Evolutionary conservation across 2,888 invertebrate genomes (phyloP).

Genomic region (Seira musarum): DNA sequence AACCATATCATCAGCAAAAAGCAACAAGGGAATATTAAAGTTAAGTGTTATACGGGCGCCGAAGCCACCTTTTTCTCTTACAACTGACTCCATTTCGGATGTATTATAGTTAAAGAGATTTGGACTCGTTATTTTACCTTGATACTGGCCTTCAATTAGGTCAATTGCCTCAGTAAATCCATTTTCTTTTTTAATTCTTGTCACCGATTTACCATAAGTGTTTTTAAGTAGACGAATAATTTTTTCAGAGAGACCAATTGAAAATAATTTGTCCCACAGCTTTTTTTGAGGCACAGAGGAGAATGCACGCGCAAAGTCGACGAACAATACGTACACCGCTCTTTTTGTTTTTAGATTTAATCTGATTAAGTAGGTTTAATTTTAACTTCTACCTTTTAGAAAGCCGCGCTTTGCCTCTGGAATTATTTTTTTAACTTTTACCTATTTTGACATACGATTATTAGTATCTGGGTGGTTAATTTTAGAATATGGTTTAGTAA

Average conservation of each 20-base stretch:
- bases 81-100: constrained; percentile 29
- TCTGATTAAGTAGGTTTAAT: constrained; percentile 42
- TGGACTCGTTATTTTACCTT: constrained; percentile 50
- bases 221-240: constrained; percentile 38
- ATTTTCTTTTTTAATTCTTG: constrained; percentile 8
- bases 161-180: constrained; percentile 19
- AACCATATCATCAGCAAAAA: constrained; percentile 53
- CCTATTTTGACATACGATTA: constrained; percentile 36
- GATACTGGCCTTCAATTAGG: constrained; percentile 45
- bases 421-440: constrained; percentile 22
- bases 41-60: constrained; percentile 12
- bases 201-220: constrained; percentile 29
- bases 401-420: constrained; percentile 57
- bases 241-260: constrained; percentile 46
- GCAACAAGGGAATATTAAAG: constrained; percentile 24
- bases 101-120: constrained; percentile 53
- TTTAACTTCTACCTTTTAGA: constrained; percentile 41
- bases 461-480: constrained; percentile 55
- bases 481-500: constrained; percentile 42
- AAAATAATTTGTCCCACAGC: constrained; percentile 44
- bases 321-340: constrained; percentile 44
- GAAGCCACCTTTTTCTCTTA: background rate
- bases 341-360: constrained; percentile 8
- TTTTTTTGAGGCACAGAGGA: constrained; percentile 33
- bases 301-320: constrained; percentile 59